These are phyloP conservation scores for Corythornis vintsioides DNA, from an alignment of 2,113 vertebrate species.

Conservation along the genomic window DNA sequence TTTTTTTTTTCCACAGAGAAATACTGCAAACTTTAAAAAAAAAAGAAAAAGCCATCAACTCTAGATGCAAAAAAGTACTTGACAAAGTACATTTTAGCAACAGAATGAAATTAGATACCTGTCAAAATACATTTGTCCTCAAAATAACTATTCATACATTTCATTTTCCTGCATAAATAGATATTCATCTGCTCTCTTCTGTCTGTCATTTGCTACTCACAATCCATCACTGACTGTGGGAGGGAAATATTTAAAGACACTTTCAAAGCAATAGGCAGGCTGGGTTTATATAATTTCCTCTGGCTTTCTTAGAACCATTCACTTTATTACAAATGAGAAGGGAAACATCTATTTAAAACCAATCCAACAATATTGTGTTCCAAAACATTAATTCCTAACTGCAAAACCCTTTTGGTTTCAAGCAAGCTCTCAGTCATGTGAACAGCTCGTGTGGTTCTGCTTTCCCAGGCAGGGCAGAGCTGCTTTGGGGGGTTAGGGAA, in stretches of 20 bases:
- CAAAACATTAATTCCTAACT: conserved; percentile 52
- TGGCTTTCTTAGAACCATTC: conserved; percentile 32
- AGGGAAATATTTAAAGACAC: conserved; percentile 63
- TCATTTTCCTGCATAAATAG: conserved; percentile 73
- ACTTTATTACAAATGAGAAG: conserved; percentile 50
- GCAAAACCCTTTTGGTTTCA: background rate
- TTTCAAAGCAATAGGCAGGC: conserved; percentile 64
- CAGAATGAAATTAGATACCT: conserved; percentile 77
- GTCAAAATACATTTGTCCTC: conserved; percentile 77
- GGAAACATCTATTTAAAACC: conserved; percentile 73
- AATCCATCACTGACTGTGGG: conserved; percentile 38
- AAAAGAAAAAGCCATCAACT: conserved; percentile 6
- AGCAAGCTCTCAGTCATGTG: background rate
- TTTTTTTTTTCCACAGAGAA: background rate
- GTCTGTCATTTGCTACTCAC: conserved; percentile 61
- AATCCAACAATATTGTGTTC: conserved; percentile 50
- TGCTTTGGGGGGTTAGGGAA: background rate
- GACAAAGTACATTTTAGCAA: conserved; percentile 71
- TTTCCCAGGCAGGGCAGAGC: background rate
- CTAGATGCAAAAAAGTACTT: conserved; percentile 47
- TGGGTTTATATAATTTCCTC: conserved; percentile 52
- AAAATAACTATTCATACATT: conserved; percentile 72
- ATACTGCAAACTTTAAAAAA: background rate
- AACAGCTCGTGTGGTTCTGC: background rate
- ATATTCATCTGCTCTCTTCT: conserved; percentile 62